Evolutionary conservation across 2,113 vertebrate species (phyloP).

Genomic region (Toxostoma redivivum): DNA sequence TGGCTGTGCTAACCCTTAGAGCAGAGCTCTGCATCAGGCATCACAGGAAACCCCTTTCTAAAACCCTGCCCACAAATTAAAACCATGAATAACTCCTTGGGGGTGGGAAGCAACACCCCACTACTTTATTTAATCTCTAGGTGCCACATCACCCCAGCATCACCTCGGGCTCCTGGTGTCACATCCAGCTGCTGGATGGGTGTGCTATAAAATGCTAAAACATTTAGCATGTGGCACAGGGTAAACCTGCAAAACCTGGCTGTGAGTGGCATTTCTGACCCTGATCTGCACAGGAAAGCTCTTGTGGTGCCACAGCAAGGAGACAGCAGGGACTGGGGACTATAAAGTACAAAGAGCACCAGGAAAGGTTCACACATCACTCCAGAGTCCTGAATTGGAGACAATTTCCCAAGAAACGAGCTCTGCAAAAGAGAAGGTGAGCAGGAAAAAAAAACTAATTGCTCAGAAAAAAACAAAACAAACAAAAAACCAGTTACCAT

Average conservation of each 20-base stretch:
- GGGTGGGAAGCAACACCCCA: background rate
- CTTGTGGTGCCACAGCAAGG: background rate
- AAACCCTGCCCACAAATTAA: background rate
- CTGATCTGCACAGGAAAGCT: background rate
- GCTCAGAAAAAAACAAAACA: background rate
- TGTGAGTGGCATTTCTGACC: background rate
- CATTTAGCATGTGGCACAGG: background rate
- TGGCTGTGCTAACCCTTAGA: background rate
- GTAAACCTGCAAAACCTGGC: background rate
- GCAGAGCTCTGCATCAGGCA: background rate
- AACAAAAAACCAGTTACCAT: background rate
- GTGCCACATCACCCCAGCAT: background rate
- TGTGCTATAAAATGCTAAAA: background rate
- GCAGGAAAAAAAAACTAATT: background rate
- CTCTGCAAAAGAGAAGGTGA: background rate
- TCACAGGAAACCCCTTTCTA: background rate
- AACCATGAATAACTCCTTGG: background rate
- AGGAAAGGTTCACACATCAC: background rate
- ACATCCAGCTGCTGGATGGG: background rate
- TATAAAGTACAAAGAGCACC: rapidly evolving
- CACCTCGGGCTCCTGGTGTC: background rate
- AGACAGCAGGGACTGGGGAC: background rate
- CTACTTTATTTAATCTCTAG: background rate
- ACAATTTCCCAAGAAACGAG: background rate
- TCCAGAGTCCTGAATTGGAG: background rate